Evolutionary conservation across 2,797 vertebrate species (phyloP).

Genomic region (Enteromius anoplus): DNA sequence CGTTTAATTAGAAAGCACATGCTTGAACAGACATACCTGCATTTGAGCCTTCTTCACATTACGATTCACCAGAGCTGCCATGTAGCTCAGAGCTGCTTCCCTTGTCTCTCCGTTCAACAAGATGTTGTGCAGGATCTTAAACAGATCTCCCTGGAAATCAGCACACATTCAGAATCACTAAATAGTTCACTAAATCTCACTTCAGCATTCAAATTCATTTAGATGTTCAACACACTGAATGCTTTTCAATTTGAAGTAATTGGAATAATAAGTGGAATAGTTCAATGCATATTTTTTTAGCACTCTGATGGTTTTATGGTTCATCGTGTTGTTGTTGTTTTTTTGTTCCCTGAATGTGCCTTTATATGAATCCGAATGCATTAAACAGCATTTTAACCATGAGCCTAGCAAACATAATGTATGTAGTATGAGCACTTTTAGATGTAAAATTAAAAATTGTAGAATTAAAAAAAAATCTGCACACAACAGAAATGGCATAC

Average conservation of each 20-base stretch:
- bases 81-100: slow-evolving; percentile 93
- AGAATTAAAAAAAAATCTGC: no score
- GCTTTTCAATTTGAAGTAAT: slow-evolving; percentile 2
- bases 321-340: no score
- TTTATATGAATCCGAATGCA: no score
- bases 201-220: not conserved
- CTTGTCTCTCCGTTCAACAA: slow-evolving; percentile 95
- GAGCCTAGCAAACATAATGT: no score
- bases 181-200: not conserved
- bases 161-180: slow-evolving; percentile 24
- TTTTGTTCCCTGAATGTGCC: no score
- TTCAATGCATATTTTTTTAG: not conserved
- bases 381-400: no score
- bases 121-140: slow-evolving; percentile 95
- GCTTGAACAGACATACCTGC: slow-evolving; percentile 83
- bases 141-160: slow-evolving; percentile 88
- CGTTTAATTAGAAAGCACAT: no score
- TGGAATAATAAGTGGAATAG: not conserved
- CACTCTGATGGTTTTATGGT: no score
- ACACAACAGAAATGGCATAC: no score
- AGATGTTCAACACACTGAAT: not conserved
- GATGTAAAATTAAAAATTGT: no score
- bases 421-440: no score
- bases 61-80: slow-evolving; percentile 94
- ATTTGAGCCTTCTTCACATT: slow-evolving; percentile 99